A percentile compares a stretch with the other conserved stretches of the same genome.
These are phyloP conservation scores for Procambarus virginalis DNA, from an alignment of 1,140 invertebrate genomes.

Conservation along the genomic window DNA sequence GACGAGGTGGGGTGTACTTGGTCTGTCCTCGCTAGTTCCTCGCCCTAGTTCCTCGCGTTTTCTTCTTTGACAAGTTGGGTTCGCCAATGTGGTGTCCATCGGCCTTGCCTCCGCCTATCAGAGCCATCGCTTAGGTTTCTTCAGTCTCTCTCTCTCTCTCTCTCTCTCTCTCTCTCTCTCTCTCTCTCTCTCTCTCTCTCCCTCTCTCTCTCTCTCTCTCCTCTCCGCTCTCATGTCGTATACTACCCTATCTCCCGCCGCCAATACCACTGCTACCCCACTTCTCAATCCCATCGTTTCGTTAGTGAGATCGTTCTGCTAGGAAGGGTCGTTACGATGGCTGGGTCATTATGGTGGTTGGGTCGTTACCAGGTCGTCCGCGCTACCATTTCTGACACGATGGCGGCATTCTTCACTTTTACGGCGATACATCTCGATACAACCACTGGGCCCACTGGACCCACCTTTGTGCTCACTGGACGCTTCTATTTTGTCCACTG, in stretches of 20 bases:
- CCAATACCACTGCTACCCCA: not conserved
- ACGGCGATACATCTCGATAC: not conserved
- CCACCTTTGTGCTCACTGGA: too few species aligned
- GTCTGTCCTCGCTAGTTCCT: too few species aligned
- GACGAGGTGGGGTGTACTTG: too few species aligned
- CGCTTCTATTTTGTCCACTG: too few species aligned
- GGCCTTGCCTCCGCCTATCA: not conserved
- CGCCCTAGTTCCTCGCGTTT: too few species aligned
- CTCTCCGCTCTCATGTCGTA: not conserved
- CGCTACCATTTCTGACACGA: not conserved
- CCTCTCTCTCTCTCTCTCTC: not conserved
- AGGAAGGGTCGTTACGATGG: not conserved
- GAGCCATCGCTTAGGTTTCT: too few species aligned
- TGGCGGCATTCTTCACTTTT: not conserved
- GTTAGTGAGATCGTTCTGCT: slow-evolving; percentile 9
- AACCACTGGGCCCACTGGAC: too few species aligned
- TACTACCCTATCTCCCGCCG: too few species aligned
- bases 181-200: not conserved
- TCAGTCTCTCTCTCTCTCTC: not conserved
- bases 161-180: not conserved
- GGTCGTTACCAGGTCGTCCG: slow-evolving; percentile 10
- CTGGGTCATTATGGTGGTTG: not conserved
- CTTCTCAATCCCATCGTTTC: slow-evolving; percentile 6
- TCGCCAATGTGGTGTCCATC: too few species aligned
- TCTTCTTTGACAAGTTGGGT: too few species aligned